phyloP scores from a whole-genome alignment of 2,113 vertebrate genomes.

The Phalacrocorax brasilianus region DNA sequence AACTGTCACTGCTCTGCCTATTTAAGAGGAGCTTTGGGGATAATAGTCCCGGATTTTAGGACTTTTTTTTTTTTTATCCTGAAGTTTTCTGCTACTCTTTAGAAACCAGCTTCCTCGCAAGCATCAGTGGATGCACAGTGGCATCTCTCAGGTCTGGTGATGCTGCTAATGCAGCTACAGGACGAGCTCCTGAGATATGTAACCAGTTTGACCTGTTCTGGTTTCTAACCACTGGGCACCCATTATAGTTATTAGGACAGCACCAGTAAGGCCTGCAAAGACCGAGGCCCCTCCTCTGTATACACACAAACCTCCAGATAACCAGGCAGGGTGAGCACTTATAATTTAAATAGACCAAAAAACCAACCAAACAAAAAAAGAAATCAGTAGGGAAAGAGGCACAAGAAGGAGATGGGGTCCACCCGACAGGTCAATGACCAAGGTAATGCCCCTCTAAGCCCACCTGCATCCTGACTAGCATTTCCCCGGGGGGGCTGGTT shows the following conservation, averaged over 20 bases:
- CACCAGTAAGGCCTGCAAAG: background rate
- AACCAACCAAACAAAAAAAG: background rate
- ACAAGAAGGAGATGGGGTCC: background rate
- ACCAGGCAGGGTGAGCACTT: background rate
- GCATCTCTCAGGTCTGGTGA: background rate
- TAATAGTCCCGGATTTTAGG: background rate
- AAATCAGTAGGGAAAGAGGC: background rate
- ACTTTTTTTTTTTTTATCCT: background rate
- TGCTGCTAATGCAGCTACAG: background rate
- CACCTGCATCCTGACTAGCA: background rate
- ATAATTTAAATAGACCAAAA: background rate
- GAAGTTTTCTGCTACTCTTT: background rate
- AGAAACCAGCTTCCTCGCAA: background rate
- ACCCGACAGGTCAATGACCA: background rate
- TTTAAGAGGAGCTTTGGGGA: background rate
- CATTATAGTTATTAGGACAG: background rate
- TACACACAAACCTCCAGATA: background rate
- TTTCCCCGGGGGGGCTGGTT: background rate
- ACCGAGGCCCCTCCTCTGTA: background rate
- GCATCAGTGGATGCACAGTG: background rate
- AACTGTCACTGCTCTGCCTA: background rate
- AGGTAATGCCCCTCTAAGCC: background rate
- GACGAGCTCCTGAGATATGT: fast-evolving
- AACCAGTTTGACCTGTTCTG: background rate
- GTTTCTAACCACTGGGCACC: background rate